Conservation (phyloP, 2,113 vertebrate genomes). For the Lophochroa leadbeateri region DNA sequence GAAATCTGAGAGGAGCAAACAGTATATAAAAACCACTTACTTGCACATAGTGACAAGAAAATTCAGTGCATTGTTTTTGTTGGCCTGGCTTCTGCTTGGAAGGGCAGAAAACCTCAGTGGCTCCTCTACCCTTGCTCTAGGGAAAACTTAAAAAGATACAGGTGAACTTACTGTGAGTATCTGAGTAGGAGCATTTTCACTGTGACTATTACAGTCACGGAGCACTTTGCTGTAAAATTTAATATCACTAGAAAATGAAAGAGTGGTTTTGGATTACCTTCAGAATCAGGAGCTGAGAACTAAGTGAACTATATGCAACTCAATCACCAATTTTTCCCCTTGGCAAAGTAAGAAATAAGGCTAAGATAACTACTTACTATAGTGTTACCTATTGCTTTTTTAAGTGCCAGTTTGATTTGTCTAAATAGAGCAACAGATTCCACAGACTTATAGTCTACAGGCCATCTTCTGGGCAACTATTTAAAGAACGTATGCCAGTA, state of each 20-base stretch:
- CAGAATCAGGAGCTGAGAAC: not conserved
- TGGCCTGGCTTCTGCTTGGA: not conserved
- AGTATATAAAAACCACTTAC: not conserved
- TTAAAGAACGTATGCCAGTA: constrained; percentile 59
- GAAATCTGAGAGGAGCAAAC: not conserved
- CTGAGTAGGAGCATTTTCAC: not conserved
- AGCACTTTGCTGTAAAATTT: not conserved
- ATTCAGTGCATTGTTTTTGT: not conserved
- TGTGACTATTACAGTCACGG: not conserved
- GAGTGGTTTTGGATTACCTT: not conserved
- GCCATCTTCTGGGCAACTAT: constrained; percentile 44
- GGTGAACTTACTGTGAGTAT: not conserved
- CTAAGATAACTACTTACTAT: not conserved
- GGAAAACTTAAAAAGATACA: not conserved
- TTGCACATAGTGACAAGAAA: not conserved
- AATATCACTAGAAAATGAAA: not conserved
- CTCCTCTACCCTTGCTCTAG: accelerated
- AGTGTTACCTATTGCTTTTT: not conserved
- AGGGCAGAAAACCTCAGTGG: not conserved
- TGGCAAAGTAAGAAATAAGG: not conserved
- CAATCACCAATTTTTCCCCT: not conserved
- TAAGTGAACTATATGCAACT: not conserved
- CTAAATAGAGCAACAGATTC: not conserved
- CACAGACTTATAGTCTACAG: constrained; percentile 62
- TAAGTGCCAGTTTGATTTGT: not conserved